Percentiles rank a stretch among this genome's conserved stretches.
Conservation (phyloP, 2,888 invertebrate species). For the Drosophila cracens region DNA sequence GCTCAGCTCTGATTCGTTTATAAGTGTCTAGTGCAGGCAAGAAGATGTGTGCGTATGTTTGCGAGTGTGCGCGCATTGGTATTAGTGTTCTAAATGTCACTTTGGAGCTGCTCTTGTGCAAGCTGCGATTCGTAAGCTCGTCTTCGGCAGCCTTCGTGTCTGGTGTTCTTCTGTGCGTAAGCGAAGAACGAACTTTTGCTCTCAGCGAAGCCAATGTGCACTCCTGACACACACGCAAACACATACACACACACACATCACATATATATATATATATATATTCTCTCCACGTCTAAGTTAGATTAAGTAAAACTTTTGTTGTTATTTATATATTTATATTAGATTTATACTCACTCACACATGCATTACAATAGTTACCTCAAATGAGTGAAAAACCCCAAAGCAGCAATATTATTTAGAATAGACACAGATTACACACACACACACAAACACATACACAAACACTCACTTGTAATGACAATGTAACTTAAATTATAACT, state of each 20-base stretch:
- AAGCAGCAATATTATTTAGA: constrained; percentile 14
- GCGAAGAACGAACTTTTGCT: constrained; percentile 16
- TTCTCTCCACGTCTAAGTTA: not conserved
- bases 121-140: constrained; percentile 3
- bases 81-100: constrained; percentile 24
- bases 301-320: not conserved
- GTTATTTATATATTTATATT: constrained; percentile 2
- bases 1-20: constrained; percentile 2
- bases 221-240: constrained; percentile 15
- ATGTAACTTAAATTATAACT: constrained; percentile 46
- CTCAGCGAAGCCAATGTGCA: constrained; percentile 30
- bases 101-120: constrained; percentile 19
- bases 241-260: not conserved
- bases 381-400: constrained; percentile 31
- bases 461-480: constrained; percentile 7
- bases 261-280: not conserved
- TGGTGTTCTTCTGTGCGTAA: not conserved
- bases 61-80: not conserved
- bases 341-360: constrained; percentile 21
- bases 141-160: constrained; percentile 1
- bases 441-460: not conserved
- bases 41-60: constrained; percentile 1
- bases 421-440: not conserved
- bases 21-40: constrained; percentile 11
- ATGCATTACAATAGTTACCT: constrained; percentile 19